Percentiles rank a stretch among this genome's conserved stretches.
Conservation (phyloP, 2,113 vertebrate genomes). For the Notarius lentiginosus region DNA sequence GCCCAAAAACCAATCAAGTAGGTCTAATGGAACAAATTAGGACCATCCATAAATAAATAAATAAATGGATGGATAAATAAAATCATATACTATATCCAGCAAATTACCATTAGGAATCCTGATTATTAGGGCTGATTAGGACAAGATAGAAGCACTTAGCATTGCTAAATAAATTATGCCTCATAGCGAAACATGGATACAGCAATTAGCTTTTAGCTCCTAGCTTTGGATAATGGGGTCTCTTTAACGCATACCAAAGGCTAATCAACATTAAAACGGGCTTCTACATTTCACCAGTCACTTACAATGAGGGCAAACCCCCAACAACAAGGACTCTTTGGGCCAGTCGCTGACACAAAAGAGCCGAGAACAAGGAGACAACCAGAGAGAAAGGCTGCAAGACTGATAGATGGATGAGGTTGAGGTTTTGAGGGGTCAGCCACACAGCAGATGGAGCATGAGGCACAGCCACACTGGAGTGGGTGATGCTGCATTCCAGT, state of each 20-base stretch:
- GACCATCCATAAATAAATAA: not conserved
- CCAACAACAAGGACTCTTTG: slow-evolving; percentile 9
- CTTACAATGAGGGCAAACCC: slow-evolving; percentile 15
- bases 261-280: slow-evolving; percentile 7
- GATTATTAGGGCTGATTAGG: slow-evolving; percentile 28
- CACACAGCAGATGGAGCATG: slow-evolving; percentile 33
- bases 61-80: too few relatives aligned
- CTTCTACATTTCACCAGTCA: slow-evolving; percentile 35
- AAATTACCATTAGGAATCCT: slow-evolving; percentile 24
- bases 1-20: not conserved
- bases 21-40: slow-evolving; percentile 14
- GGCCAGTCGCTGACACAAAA: slow-evolving; percentile 30
- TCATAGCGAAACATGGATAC: slow-evolving; percentile 10
- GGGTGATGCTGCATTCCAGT: slow-evolving; percentile 41
- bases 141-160: slow-evolving; percentile 32
- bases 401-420: slow-evolving; percentile 45
- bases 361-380: slow-evolving; percentile 29
- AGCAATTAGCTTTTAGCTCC: slow-evolving; percentile 38
- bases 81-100: slow-evolving; percentile 20
- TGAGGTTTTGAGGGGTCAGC: slow-evolving; percentile 42
- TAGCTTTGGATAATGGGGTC: slow-evolving; percentile 38
- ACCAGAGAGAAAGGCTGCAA: slow-evolving; percentile 11
- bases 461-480: slow-evolving; percentile 6
- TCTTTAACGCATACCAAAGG: slow-evolving; percentile 18
- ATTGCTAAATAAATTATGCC: slow-evolving; percentile 31